Evolutionary conservation across 2,113 vertebrate species (phyloP).

Genomic region (Shinisaurus crocodilurus): DNA sequence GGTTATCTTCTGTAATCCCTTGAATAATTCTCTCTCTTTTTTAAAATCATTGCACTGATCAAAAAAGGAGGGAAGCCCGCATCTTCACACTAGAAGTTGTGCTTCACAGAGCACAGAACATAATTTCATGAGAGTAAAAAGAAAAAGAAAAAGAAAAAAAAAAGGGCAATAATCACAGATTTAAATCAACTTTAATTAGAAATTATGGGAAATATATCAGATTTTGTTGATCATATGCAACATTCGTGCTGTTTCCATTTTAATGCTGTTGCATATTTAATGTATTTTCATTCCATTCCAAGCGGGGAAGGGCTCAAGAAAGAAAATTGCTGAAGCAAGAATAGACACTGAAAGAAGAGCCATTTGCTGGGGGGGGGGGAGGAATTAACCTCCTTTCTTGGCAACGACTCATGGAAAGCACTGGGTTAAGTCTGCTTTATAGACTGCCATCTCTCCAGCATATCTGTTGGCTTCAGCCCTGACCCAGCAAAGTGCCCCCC

Average conservation of each 20-base stretch:
- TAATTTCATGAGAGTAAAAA: neutral
- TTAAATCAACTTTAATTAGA: neutral
- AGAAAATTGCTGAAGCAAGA: neutral
- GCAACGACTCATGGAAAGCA: neutral
- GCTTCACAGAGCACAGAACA: neutral
- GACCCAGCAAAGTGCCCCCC: neutral
- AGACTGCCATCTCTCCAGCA: neutral
- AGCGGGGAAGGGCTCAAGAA: neutral
- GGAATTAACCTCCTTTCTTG: neutral
- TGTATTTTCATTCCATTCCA: neutral
- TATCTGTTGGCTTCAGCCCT: neutral
- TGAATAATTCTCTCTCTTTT: constrained; percentile 10
- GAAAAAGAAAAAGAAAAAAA: neutral
- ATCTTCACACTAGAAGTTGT: neutral
- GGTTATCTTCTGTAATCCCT: constrained; percentile 8
- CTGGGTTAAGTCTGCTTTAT: neutral
- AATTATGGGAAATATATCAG: neutral
- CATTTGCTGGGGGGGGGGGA: too few species aligned
- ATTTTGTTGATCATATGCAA: neutral
- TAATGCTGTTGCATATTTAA: neutral
- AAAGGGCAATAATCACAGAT: neutral
- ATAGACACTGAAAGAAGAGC: neutral
- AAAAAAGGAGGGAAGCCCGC: neutral
- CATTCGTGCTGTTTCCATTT: neutral
- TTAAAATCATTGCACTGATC: neutral